phyloP scores from a whole-genome alignment of 2,113 vertebrate genomes.

The Campylomormyrus tamandua region DNA sequence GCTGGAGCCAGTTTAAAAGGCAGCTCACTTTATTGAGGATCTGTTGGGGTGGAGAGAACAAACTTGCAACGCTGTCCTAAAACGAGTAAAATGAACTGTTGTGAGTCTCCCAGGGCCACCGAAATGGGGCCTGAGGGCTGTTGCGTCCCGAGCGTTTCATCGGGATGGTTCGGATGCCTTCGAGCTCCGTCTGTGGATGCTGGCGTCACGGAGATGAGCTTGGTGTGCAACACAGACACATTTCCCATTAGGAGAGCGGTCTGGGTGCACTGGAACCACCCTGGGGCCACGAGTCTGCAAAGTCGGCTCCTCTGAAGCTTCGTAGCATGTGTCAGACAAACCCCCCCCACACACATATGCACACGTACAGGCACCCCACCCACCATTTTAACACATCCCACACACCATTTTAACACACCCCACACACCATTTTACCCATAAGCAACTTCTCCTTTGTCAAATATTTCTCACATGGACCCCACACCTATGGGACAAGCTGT shows the following conservation, averaged over 20 bases:
- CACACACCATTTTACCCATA: not conserved
- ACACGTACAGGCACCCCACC: not conserved
- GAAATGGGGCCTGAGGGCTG: not conserved
- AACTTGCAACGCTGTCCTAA: not conserved
- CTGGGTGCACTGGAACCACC: not conserved
- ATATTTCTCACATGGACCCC: not conserved
- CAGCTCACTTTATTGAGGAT: not conserved
- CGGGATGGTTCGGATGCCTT: not conserved
- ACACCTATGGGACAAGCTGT: too few relatives aligned
- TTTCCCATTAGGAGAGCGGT: not conserved
- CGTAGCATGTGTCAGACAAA: not conserved
- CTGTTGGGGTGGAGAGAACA: not conserved
- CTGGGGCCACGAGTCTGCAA: not conserved
- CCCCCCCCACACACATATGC: not conserved
- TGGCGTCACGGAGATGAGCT: not conserved
- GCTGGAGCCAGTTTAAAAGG: not conserved
- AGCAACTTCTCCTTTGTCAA: not conserved
- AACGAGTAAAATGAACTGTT: not conserved
- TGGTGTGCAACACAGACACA: not conserved
- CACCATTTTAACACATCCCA: not conserved
- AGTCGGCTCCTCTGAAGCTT: not conserved
- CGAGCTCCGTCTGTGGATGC: slow-evolving; percentile 4
- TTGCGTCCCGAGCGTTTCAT: not conserved
- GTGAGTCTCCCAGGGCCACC: not conserved
- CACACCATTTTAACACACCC: too few relatives aligned